phyloP scores from a whole-genome alignment of 2,888 invertebrate genomes.

The Amitus sp. region DNA sequence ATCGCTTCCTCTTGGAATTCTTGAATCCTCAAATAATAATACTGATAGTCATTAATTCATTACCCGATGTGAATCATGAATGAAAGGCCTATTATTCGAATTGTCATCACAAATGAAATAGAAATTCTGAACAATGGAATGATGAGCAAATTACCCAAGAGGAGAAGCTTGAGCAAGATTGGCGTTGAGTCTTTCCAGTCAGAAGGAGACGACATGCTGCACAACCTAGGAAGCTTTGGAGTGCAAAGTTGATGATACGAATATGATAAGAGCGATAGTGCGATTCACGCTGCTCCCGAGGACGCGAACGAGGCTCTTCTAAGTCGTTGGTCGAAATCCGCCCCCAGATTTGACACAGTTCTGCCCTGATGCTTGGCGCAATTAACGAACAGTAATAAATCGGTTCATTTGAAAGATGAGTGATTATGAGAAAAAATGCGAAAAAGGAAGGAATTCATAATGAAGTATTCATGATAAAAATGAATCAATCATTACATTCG shows the following conservation, averaged over 20 bases:
- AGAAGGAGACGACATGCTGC: constrained; percentile 86
- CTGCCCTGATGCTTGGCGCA: constrained; percentile 78
- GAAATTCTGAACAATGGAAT: too few species aligned
- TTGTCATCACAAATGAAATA: too few species aligned
- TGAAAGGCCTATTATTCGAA: too few species aligned
- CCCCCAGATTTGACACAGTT: constrained; percentile 85
- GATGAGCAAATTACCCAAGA: constrained; percentile 68
- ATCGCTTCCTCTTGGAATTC: too few species aligned
- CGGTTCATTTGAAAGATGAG: constrained; percentile 68
- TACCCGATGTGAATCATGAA: too few species aligned
- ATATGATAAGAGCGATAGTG: constrained; percentile 60
- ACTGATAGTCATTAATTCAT: too few species aligned
- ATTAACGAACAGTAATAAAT: constrained; percentile 82
- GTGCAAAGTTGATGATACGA: constrained; percentile 69
- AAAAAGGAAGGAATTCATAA: neutral
- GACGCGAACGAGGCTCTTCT: constrained; percentile 79
- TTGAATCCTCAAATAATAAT: too few species aligned
- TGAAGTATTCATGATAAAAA: neutral
- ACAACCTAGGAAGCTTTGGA: constrained; percentile 87
- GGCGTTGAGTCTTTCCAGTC: constrained; percentile 80
- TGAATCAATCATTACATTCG: too few species aligned
- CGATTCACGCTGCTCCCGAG: constrained; percentile 58
- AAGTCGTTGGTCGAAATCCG: constrained; percentile 89
- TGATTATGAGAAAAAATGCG: constrained; percentile 20
- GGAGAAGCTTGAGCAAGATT: constrained; percentile 69